Evolutionary conservation across 2,113 vertebrate species (phyloP).

Genomic region (Prietella phreatophila): DNA sequence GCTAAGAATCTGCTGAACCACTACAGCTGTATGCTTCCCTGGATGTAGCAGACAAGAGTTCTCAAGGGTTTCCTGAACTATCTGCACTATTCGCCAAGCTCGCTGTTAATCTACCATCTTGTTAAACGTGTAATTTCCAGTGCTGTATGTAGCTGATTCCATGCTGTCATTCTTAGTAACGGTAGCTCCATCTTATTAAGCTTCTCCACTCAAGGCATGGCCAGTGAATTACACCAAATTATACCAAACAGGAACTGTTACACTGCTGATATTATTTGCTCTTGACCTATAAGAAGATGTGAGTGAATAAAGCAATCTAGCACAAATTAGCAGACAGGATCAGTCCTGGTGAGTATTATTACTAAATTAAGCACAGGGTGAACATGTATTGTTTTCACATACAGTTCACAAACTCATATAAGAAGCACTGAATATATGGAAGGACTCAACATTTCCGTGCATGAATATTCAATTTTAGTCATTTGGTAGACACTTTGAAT

Average conservation of each 20-base stretch:
- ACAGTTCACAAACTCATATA: neutral
- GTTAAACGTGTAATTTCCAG: neutral
- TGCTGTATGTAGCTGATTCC: neutral
- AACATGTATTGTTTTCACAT: neutral
- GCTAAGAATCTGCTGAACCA: neutral
- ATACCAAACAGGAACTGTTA: slow-evolving; percentile 25
- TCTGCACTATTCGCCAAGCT: neutral
- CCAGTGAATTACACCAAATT: slow-evolving; percentile 24
- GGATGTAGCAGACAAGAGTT: slow-evolving; percentile 1
- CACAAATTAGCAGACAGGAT: neutral
- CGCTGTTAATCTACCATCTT: no score
- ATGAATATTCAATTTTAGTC: neutral
- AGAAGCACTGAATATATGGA: neutral
- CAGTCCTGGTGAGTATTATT: neutral
- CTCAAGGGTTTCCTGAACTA: neutral
- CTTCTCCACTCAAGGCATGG: neutral
- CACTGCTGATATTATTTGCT: slow-evolving; percentile 33
- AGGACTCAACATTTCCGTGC: neutral
- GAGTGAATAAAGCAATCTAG: neutral
- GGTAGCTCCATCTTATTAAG: slow-evolving; percentile 23
- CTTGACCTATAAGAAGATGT: slow-evolving; percentile 6
- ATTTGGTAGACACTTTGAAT: neutral
- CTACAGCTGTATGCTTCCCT: slow-evolving; percentile 16
- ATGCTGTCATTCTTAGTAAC: slow-evolving; percentile 6
- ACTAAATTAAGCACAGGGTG: neutral